A percentile compares a stretch with the other conserved stretches of the same genome.
Evolutionary conservation across 2,888 invertebrate species (phyloP).

Genomic region (Polyommatus iphigenia): DNA sequence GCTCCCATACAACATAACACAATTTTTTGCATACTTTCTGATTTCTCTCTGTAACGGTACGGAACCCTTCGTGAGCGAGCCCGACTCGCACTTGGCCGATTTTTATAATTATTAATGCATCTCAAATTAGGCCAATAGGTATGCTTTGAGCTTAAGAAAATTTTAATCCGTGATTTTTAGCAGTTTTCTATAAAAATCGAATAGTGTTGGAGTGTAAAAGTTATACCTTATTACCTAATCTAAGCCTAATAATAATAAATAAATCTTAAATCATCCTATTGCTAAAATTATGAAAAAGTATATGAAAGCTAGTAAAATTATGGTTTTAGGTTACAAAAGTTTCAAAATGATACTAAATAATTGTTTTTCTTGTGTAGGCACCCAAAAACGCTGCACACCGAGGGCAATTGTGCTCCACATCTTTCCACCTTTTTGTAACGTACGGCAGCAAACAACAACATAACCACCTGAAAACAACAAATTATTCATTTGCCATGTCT

Average conservation of each 20-base stretch:
- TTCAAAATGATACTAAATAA: conserved; percentile 44
- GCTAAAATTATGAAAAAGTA: not conserved
- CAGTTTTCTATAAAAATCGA: too few relatives aligned
- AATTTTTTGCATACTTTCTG: too few relatives aligned
- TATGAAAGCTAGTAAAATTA: not conserved
- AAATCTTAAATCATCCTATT: not conserved
- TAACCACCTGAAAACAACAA: conserved; percentile 62
- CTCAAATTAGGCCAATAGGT: too few relatives aligned
- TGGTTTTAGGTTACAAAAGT: not conserved
- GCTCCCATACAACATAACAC: too few relatives aligned
- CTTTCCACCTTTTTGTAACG: conserved; percentile 65
- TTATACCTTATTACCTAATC: too few relatives aligned
- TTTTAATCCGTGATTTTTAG: too few relatives aligned
- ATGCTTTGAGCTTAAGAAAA: too few relatives aligned
- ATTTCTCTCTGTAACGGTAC: too few relatives aligned
- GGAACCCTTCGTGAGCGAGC: too few relatives aligned
- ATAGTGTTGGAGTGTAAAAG: too few relatives aligned
- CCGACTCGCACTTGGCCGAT: too few relatives aligned
- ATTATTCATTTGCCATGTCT: not conserved
- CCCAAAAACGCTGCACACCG: conserved; percentile 64
- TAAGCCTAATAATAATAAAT: not conserved
- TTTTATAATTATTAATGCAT: too few relatives aligned
- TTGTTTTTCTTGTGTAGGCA: conserved; percentile 54
- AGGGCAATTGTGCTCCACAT: conserved; percentile 72
- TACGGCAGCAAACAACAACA: conserved; percentile 72